Evolutionary conservation across 2,888 invertebrate genomes (phyloP), one percentile per base, ranked within the genome.

Genomic region (Ophioninae sp.): DNA sequence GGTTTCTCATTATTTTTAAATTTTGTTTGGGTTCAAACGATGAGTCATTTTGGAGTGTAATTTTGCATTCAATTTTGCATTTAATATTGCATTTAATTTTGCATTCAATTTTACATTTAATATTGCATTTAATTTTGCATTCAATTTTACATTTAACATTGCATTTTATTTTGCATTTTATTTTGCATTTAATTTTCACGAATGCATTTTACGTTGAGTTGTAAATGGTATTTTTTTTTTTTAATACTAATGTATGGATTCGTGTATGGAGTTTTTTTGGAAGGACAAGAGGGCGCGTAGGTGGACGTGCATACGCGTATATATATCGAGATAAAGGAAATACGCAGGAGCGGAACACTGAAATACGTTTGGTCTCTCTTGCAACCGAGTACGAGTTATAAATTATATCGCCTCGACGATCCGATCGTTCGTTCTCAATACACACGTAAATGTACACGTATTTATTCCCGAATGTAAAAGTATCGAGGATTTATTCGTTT

Each of bases 371-470:
- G 41, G 30, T 58, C 64, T 64, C 56, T 23, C 41, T 64, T 44
- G 71, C 71, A 44, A 17, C 51, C 51, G 61, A 79, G 65, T 51
- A 59, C 63, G 73, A 64, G 81, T 73, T 79, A 81, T 84, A 79
- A 84, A 79, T 84, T 84, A 84, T 84, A 79, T 79, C 68, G 81
- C 76, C 67, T 39, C 81, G 67, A 72, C 75, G 84, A 81, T 81
- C 64, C 73, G 74, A 81, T 83, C 69, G 72, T 63, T 84, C 75
- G 76, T 82, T 79, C 68, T 76, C 81, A 79, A 78, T 78, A 72
- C 61, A 63, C 59, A 61, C 41, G 30, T 13, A 44, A n/a, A n/a
- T n/a, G 13, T 20, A 44, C 30, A 20, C 41, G 23, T 37, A 73
- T 39, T 37, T n/a, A 22, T 59, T 30, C 30, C 30, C 30, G 7